Evolutionary conservation across 2,113 vertebrate genomes (phyloP), one percentile per base, ranked within the genome.

Genomic region (Theristicus caerulescens): DNA sequence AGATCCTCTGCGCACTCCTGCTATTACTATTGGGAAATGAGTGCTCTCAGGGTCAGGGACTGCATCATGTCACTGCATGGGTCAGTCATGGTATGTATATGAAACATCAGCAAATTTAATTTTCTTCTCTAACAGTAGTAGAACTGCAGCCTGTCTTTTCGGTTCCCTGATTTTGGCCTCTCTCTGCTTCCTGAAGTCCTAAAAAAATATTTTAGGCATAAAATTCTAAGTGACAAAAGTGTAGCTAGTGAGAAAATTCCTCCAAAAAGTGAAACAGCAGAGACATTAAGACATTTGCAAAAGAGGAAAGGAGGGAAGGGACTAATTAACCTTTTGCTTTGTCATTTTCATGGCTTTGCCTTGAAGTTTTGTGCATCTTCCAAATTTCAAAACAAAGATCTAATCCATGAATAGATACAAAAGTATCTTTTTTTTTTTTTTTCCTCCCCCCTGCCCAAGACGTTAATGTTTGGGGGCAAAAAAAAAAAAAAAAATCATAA

Each of bases 71-170:
- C 29, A 13, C 36, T 51, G 11, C 6, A 7, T 22, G 36, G 24
- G 2, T 62, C 4, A 0, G 27, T 66, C 10, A 10, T 10, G 13
- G 6, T 66, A 8, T 27, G 6, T 17, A 3, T 31, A 32, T 29
- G 15, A 26, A 81, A 67, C 19, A 49, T 10, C 6, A 54, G 51
- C 69, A 38, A 46, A 62, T 84, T 25, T 46, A 3, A 16, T 44
- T 80, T 80, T 67, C 21, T 73, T 70, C 31, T 27, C 46, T 44
- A 78, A 1, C 5, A 57, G 10, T 5, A 34, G 15, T 11, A 42
- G 54, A 67, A 36, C 36, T 73, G 13, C 17, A 66, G 46, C 5
- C 24, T 27, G 8, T 62, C 18, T 80, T 73, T 84, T 81, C 22
- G 20, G 16, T 84, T 81, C 44, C 34, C 26, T 70, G 22, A 13